Percentiles rank a stretch among this genome's conserved stretches.
phyloP scores from a whole-genome alignment of 2,888 invertebrate genomes.

The Polymixis flavicincta region DNA sequence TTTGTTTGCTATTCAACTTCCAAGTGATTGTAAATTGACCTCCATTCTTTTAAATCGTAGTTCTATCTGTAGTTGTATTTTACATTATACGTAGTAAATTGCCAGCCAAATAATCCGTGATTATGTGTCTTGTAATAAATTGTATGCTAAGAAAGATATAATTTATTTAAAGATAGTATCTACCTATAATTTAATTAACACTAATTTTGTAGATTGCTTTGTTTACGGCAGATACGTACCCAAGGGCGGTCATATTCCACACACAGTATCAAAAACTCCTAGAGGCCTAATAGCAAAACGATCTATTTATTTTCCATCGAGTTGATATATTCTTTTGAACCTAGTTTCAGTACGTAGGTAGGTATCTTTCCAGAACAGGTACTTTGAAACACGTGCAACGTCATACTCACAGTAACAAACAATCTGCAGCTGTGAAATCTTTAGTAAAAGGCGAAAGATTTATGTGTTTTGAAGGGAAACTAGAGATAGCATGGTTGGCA shows the following conservation, averaged over 20 bases:
- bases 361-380: too few relatives aligned
- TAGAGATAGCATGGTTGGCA: too few relatives aligned
- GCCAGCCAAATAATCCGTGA: conserved; percentile 11
- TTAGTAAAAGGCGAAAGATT: conserved; percentile 95
- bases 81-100: not conserved
- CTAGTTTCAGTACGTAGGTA: too few relatives aligned
- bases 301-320: too few relatives aligned
- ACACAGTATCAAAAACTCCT: too few relatives aligned
- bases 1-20: conserved; percentile 10
- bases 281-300: too few relatives aligned
- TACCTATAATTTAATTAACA: not conserved
- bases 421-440: conserved; percentile 84
- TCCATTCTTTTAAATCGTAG: conserved; percentile 7
- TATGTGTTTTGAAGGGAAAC: conserved; percentile 92
- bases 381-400: too few relatives aligned
- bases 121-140: not conserved
- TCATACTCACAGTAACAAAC: too few relatives aligned
- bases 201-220: conserved; percentile 8
- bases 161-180: conserved; percentile 7
- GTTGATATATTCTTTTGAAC: too few relatives aligned
- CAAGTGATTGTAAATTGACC: conserved; percentile 32
- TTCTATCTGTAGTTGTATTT: not conserved
- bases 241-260: too few relatives aligned
- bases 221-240: not conserved
- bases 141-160: not conserved